A percentile compares a stretch with the other conserved stretches of the same genome.
Conservation (phyloP, 2,797 vertebrate genomes). For the Tenualosa thibaudeaui region DNA sequence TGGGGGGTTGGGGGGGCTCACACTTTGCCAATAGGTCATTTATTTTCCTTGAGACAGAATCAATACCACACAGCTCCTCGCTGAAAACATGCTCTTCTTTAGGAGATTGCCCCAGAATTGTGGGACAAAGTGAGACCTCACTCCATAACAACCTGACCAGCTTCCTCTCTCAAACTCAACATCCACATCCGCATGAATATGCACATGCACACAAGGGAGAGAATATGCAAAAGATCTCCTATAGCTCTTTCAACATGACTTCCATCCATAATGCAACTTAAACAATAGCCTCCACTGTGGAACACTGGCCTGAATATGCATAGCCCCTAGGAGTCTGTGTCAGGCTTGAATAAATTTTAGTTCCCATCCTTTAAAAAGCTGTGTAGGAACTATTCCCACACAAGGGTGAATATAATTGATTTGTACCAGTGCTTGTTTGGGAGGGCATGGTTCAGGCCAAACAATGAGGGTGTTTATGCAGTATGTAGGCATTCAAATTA, state of each 20-base stretch:
- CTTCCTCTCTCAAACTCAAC: background rate
- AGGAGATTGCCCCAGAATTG: background rate
- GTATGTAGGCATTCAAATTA: constrained; percentile 16
- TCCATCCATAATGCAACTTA: background rate
- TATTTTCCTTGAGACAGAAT: constrained; percentile 47
- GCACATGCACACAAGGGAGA: background rate
- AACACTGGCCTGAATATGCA: constrained; percentile 8
- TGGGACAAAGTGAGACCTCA: background rate
- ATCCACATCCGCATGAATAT: background rate
- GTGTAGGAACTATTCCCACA: constrained; percentile 22
- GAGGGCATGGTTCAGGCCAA: constrained; percentile 16
- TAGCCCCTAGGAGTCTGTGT: constrained; percentile 3
- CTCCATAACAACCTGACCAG: background rate
- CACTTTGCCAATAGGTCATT: constrained; percentile 41
- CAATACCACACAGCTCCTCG: constrained; percentile 35
- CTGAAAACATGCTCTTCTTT: constrained; percentile 25
- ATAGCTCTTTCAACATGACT: background rate
- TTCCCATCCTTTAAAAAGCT: constrained; percentile 1
- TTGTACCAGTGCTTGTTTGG: constrained; percentile 20
- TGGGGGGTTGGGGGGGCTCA: constrained; percentile 20
- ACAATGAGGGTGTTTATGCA: constrained; percentile 15
- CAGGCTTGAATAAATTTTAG: background rate
- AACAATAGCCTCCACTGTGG: background rate
- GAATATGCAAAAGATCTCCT: background rate
- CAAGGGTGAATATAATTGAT: constrained; percentile 16